Percentiles rank a stretch among this genome's conserved stretches.
phyloP scores from a whole-genome alignment of 1,140 invertebrate species.

The Galleria mellonella region DNA sequence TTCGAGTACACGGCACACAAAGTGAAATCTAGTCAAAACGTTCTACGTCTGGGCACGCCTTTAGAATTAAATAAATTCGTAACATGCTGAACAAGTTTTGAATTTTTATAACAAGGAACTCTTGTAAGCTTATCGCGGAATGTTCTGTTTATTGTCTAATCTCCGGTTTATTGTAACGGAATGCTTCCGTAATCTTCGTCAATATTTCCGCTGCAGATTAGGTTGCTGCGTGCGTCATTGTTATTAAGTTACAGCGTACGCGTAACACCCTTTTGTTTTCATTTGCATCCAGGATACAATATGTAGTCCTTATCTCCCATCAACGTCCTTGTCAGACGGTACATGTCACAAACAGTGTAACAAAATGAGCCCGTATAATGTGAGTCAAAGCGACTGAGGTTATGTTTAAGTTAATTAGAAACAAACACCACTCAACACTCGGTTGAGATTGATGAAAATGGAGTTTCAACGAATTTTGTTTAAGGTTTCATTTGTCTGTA shows the following conservation, averaged over 20 bases:
- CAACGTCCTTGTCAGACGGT: constrained; percentile 2
- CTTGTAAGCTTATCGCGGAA: constrained; percentile 12
- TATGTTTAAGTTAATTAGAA: constrained; percentile 5
- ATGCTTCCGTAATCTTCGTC: constrained; percentile 9
- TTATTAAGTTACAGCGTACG: too few species aligned
- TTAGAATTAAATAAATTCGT: too few species aligned
- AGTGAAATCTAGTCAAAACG: too few species aligned
- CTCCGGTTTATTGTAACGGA: constrained; percentile 3
- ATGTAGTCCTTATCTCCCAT: not conserved
- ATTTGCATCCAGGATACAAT: too few species aligned
- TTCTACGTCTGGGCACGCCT: too few species aligned
- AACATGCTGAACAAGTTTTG: too few species aligned
- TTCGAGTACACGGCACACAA: too few species aligned
- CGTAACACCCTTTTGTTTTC: not conserved
- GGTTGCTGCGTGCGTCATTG: constrained; percentile 5
- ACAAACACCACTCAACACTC: not conserved
- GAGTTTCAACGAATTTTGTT: too few species aligned
- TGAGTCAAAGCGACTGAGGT: not conserved
- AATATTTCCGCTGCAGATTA: constrained; percentile 18
- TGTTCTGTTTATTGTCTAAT: constrained; percentile 20
- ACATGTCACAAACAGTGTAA: constrained; percentile 1
- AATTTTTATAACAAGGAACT: too few species aligned
- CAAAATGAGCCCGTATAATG: not conserved
- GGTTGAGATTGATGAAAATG: too few species aligned
- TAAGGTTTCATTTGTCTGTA: too few species aligned